Percentiles rank a stretch among this genome's conserved stretches.
These are phyloP conservation scores for Myrmecophaga tridactyla DNA, from an alignment of 2,113 vertebrate species.

Conservation along the genomic window DNA sequence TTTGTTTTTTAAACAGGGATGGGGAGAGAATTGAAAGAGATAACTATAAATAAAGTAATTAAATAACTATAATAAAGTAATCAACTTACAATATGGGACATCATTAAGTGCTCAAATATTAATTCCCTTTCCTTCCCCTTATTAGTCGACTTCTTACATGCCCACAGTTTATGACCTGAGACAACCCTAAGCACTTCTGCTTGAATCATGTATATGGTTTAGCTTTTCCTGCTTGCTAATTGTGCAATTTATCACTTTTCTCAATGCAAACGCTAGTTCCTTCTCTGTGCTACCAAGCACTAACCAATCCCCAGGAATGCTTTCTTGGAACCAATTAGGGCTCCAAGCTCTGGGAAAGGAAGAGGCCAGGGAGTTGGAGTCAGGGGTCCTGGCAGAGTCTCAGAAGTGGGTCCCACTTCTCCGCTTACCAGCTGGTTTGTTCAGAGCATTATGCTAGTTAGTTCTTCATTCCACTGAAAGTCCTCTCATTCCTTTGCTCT, in stretches of 20 bases:
- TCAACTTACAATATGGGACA: neutral
- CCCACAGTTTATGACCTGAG: neutral
- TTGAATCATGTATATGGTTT: neutral
- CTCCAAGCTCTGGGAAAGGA: neutral
- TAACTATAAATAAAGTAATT: too few species aligned
- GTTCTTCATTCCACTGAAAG: neutral
- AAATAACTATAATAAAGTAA: too few species aligned
- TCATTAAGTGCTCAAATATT: neutral
- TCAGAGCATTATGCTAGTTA: neutral
- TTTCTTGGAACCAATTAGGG: neutral
- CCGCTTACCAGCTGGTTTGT: too few species aligned
- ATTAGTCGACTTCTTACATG: neutral
- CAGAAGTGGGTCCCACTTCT: neutral
- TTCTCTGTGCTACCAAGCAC: neutral
- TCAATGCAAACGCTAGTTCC: neutral
- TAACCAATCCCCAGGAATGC: neutral
- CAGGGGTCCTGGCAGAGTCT: rapidly evolving
- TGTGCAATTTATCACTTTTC: neutral
- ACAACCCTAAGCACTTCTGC: neutral
- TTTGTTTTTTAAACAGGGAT: too few species aligned
- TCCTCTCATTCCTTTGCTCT: neutral
- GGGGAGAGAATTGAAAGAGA: neutral
- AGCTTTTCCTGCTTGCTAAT: neutral
- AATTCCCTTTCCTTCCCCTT: too few species aligned
- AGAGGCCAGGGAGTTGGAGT: neutral